phyloP scores from a whole-genome alignment of 2,113 vertebrate species.

The Tenebrosternarchus preto region DNA sequence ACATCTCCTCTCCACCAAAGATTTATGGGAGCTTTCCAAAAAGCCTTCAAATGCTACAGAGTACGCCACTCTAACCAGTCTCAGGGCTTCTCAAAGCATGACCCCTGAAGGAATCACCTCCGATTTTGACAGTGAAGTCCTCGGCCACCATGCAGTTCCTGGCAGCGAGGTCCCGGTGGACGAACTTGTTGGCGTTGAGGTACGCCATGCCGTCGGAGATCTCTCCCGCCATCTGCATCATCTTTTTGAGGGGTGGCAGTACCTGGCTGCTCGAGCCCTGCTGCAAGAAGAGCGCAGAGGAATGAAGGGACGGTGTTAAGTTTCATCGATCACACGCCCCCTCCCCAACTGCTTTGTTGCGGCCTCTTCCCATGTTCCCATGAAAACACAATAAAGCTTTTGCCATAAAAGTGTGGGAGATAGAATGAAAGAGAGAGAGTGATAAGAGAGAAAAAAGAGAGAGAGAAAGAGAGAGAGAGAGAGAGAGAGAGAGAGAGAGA shows the following conservation, averaged over 20 bases:
- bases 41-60: slow-evolving; percentile 18
- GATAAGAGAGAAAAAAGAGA: neutral
- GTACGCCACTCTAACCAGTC: slow-evolving; percentile 53
- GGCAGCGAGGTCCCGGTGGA: slow-evolving; percentile 95
- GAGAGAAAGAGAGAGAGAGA: too few species aligned
- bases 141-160: slow-evolving; percentile 99
- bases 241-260: slow-evolving; percentile 94
- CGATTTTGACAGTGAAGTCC: slow-evolving; percentile 98
- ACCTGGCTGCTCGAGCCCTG: slow-evolving; percentile 82
- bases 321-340: neutral
- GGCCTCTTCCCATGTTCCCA: neutral
- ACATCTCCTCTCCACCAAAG: slow-evolving; percentile 17
- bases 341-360: neutral
- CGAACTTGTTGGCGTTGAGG: slow-evolving; percentile 98
- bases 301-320: neutral
- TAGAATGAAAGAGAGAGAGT: too few species aligned
- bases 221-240: slow-evolving; percentile 99
- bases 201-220: slow-evolving; percentile 98
- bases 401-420: too few species aligned
- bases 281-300: slow-evolving; percentile 37
- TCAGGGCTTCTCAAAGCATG: slow-evolving; percentile 8
- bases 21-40: slow-evolving; percentile 12
- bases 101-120: slow-evolving; percentile 76
- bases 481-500: neutral
- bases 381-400: neutral